These are phyloP conservation scores for Pterocles orientalis DNA, from an alignment of 2,113 vertebrate species.

Conservation along the genomic window DNA sequence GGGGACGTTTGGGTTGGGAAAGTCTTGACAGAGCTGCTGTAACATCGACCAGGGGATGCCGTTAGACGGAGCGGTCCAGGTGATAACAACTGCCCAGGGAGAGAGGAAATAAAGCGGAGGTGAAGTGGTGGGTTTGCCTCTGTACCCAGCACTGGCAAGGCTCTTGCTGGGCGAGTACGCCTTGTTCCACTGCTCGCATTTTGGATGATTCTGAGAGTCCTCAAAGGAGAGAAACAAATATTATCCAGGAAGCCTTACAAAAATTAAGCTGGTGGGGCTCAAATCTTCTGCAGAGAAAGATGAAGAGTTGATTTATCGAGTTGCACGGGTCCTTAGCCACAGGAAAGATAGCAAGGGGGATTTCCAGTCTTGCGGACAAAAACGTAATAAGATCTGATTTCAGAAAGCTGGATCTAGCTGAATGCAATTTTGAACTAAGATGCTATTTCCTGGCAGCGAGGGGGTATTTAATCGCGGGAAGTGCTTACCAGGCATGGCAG, in stretches of 20 bases:
- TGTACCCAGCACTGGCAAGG: neutral
- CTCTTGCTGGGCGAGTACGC: neutral
- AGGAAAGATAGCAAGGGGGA: neutral
- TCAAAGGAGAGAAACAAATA: neutral
- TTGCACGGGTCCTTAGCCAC: neutral
- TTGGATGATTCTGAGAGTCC: neutral
- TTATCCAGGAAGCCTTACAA: neutral
- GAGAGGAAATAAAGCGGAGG: neutral
- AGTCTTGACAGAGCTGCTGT: neutral
- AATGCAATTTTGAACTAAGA: neutral
- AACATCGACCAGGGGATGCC: rapidly evolving
- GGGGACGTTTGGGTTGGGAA: neutral
- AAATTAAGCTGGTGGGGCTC: neutral
- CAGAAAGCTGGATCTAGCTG: neutral
- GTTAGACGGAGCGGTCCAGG: rapidly evolving
- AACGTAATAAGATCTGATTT: neutral
- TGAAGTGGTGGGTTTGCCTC: neutral
- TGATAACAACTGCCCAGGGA: neutral
- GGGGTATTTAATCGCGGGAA: neutral
- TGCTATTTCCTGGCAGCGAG: neutral
- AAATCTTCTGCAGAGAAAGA: neutral
- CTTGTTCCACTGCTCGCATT: neutral
- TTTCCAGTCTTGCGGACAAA: neutral
- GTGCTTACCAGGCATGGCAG: neutral
- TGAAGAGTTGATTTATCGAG: neutral